Evolutionary conservation across 2,797 vertebrate species (phyloP), one percentile per base, ranked within the genome.

Genomic region (Brachyalestes nurse): DNA sequence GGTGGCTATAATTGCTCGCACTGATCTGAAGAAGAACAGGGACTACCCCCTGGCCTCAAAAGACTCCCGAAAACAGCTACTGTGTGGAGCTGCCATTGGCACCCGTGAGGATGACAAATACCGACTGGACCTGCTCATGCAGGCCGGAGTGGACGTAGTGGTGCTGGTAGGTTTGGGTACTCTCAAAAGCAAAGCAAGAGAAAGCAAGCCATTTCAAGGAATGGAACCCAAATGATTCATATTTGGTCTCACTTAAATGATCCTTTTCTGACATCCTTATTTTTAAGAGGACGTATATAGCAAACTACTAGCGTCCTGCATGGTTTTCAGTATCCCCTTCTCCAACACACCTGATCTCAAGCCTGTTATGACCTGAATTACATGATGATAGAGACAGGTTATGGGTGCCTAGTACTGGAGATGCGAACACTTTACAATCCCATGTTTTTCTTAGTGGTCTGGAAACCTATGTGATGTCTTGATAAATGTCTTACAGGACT

Each of bases 71-170:
- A 98, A 98, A 88, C 97, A 98, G 93, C 94, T 98, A 86, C 93
- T 97, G 45, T 98, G 97, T 0, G 97, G 97, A 0, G 96, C 97
- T 0, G 97, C 97, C 38, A 92, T 98, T 23, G 97, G 97, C 51
- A 98, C 97, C 78, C 92, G 97, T 0, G 96, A 97, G 74, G 97
- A 98, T 9, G 97, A 98, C 93, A 97, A 97, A 80, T 98, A 97
- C 88, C 92, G 97, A 38, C 94, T 98, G 83, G 97, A 98, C 88
- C 91, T 97, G 81, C 91, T 98, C 40, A 90, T 93, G 82, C 97
- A 98, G 90, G 96, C 96, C 0, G 96, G 97, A 0, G 95, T 95
- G 5, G 97, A 98, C 6, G 92, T 97, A 14, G 94, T 98, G 0
- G 97, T 98, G 1, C 92, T 98, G 94, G 97, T 98, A 88, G 80